Base-by-base conservation (phyloP, 2,113 vertebrate species). In the Melanotaenia duboulayi region DNA sequence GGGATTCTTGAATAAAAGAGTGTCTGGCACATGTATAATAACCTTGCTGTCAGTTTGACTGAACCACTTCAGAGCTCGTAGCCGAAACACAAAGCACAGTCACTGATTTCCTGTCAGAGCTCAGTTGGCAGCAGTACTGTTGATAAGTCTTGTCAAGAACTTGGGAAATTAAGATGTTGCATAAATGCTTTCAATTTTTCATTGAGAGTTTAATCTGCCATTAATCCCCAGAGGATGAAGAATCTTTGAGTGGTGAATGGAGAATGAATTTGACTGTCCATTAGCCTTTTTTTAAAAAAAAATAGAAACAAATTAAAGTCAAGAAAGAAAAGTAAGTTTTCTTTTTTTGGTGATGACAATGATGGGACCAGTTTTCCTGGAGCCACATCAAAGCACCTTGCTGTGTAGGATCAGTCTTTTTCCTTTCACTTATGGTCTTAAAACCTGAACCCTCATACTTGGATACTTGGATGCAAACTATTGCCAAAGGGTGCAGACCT, bases 141-240 rank as follows among this genome's bases (percentile, higher is more conserved):
- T 88, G 79, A 79, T 77, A 68, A 73, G 22, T 80, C 71, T 75
- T 74, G 83, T 90, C 86, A 89, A 83, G 76, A 90, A 85, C 68
- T 81, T 65, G 56, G 40, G 68, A 71, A 83, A 84, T 88, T 66
- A 82, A 91, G 82, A 83, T 78, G 73, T 78, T 82, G 83, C 58
- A 86, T 55, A 86, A 81, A 76, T 4, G 7, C 76, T 79, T 86
- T 78, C 49, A 75, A 37, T 86, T 74, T 76, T 76, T 68, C 72
- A 68, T 81, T 83, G 71, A 83, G 55, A 81, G 59, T 82, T 76
- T 78, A 88, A 89, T 78, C 70, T 78, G 44, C 58, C 67, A 80
- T 86, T 90, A 85, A 86, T 86, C 83, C 80, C 55, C 32, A 9
- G 59, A 73, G 81, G 74, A 88, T 73, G 67, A 82, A 81, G 59